Conservation (phyloP, 2,797 vertebrate genomes). For the Rhincodon typus region DNA sequence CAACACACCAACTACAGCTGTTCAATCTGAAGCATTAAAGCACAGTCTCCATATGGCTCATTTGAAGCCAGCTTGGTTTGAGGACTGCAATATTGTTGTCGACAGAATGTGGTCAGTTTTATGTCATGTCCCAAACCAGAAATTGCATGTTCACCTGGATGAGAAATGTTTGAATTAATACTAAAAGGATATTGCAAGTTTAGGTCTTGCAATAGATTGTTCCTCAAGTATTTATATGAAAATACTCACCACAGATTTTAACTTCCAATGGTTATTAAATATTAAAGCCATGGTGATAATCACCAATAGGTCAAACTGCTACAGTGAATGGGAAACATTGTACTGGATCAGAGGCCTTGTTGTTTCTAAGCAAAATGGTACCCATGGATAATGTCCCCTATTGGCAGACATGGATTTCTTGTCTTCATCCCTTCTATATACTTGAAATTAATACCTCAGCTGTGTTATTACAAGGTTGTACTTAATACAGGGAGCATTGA, state of each 20-base stretch:
- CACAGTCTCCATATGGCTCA: neutral
- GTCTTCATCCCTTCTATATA: neutral
- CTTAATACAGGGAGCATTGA: neutral
- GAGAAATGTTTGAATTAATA: neutral
- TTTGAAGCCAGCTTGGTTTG: neutral
- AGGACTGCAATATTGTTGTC: neutral
- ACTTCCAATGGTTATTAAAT: neutral
- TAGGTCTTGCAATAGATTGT: neutral
- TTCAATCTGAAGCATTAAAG: neutral
- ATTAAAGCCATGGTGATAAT: neutral
- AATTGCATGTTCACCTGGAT: neutral
- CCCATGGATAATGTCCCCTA: neutral
- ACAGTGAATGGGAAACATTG: neutral
- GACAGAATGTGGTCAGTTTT: neutral
- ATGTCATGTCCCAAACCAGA: neutral
- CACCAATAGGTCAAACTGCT: neutral
- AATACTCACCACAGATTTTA: neutral
- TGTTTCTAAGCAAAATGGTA: neutral
- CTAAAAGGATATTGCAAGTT: neutral
- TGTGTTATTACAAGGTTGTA: neutral
- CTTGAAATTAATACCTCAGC: neutral
- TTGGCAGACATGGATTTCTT: neutral
- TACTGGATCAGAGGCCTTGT: neutral
- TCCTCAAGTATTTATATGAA: neutral
- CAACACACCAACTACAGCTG: neutral